A percentile compares a stretch with the other conserved stretches of the same genome.
phyloP scores from a whole-genome alignment of 2,113 vertebrate species.

The Ictidomys tridecemlineatus region DNA sequence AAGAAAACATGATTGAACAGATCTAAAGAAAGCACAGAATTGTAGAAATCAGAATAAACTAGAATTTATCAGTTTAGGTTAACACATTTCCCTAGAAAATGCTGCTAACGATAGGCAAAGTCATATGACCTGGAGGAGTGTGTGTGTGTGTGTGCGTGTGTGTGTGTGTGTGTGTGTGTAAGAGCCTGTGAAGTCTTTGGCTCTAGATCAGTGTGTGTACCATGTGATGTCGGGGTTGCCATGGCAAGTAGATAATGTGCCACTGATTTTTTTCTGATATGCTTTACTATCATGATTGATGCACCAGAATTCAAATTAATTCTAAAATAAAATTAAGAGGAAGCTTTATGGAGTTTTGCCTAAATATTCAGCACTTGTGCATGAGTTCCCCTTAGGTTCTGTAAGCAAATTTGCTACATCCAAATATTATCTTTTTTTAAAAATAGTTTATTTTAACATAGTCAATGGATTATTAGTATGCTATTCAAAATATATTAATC shows the following conservation, averaged over 20 bases:
- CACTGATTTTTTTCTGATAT: constrained; percentile 1
- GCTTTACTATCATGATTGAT: constrained; percentile 48
- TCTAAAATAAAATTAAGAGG: constrained; percentile 6
- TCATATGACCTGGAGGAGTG: constrained; percentile 65
- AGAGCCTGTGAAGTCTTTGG: constrained; percentile 71
- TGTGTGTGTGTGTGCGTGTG: neutral
- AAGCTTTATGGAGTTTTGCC: neutral
- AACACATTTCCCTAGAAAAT: constrained; percentile 68
- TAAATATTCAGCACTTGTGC: neutral
- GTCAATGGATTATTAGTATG: neutral
- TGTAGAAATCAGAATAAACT: constrained; percentile 38
- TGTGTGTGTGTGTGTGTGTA: constrained; percentile 63
- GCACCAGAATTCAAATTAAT: constrained; percentile 63
- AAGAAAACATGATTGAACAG: neutral
- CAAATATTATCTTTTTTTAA: neutral
- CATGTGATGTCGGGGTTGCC: constrained; percentile 82
- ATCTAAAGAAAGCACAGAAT: constrained; percentile 27
- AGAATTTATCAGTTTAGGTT: constrained; percentile 40
- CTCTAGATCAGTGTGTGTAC: constrained; percentile 37
- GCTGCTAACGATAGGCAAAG: constrained; percentile 52
- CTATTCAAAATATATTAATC: neutral
- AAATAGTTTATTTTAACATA: constrained; percentile 6
- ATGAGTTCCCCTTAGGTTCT: neutral
- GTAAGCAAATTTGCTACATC: neutral
- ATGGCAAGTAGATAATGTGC: constrained; percentile 78